These are phyloP conservation scores for Cromileptes altivelis DNA, from an alignment of 2,113 vertebrate genomes.

Conservation along the genomic window DNA sequence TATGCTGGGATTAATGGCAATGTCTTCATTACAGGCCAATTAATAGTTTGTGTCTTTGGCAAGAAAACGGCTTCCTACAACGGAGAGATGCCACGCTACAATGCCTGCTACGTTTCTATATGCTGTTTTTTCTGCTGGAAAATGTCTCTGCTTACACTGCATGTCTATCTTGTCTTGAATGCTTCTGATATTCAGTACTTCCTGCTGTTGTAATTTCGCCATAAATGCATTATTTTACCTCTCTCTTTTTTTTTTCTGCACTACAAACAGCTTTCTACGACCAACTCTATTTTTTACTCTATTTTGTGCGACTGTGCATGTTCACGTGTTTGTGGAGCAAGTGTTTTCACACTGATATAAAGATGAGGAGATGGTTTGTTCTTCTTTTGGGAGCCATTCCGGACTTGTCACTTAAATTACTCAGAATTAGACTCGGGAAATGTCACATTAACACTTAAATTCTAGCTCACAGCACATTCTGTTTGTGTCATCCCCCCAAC, in stretches of 20 bases:
- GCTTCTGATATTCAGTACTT: background rate
- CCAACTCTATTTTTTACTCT: background rate
- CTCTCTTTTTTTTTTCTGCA: too few species aligned
- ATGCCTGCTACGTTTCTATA: background rate
- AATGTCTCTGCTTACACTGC: background rate
- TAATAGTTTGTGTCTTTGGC: background rate
- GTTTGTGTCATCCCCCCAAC: background rate
- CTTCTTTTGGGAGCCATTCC: background rate
- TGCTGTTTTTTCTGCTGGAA: background rate
- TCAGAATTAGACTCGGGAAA: background rate
- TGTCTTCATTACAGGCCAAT: slow-evolving; percentile 20
- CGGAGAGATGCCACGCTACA: background rate
- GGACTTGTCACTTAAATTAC: slow-evolving; percentile 6
- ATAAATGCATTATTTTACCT: background rate
- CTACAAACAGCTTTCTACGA: background rate
- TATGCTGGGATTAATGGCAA: background rate
- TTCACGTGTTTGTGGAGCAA: background rate
- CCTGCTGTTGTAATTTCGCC: background rate
- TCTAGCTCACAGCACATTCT: background rate
- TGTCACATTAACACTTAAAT: slow-evolving; percentile 6
- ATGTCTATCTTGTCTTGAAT: background rate
- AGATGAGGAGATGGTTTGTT: background rate
- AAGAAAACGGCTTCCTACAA: background rate
- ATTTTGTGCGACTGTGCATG: background rate
- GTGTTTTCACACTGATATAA: background rate